These are phyloP conservation scores for Scaptomyza tumidula DNA, from an alignment of 2,888 invertebrate genomes.

Conservation along the genomic window DNA sequence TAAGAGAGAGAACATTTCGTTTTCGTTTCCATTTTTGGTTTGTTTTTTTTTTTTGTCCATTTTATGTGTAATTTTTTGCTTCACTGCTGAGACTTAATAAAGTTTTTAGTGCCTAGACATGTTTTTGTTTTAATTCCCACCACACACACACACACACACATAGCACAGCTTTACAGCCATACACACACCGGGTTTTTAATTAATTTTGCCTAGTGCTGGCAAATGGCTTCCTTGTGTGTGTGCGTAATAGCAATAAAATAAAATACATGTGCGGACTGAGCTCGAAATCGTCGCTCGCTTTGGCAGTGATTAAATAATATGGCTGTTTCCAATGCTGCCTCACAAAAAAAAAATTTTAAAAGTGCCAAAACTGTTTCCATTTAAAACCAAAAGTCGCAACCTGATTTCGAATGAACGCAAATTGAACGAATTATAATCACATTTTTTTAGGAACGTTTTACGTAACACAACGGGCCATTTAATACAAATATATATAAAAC, in stretches of 20 bases:
- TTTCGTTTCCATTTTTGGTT: slow-evolving; percentile 17
- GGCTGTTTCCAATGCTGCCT: slow-evolving; percentile 29
- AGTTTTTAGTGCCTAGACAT: slow-evolving; percentile 80
- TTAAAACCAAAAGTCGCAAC: slow-evolving; percentile 1
- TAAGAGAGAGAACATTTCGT: slow-evolving; percentile 16
- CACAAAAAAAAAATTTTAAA: slow-evolving; percentile 39
- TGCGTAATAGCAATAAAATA: slow-evolving; percentile 62
- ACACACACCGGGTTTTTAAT: slow-evolving; percentile 61
- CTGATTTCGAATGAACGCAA: background rate
- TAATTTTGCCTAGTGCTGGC: slow-evolving; percentile 68
- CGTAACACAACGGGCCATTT: slow-evolving; percentile 8
- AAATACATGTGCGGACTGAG: slow-evolving; percentile 53
- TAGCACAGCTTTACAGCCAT: slow-evolving; percentile 15
- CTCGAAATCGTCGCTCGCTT: slow-evolving; percentile 47
- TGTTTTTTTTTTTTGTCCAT: slow-evolving; percentile 54
- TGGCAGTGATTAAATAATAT: slow-evolving; percentile 73
- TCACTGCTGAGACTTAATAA: slow-evolving; percentile 70
- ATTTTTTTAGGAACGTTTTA: slow-evolving; percentile 19
- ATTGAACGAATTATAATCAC: slow-evolving; percentile 13
- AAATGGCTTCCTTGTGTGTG: slow-evolving; percentile 50
- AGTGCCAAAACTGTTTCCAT: slow-evolving; percentile 22
- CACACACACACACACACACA: slow-evolving; percentile 22
- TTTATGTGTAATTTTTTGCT: slow-evolving; percentile 71
- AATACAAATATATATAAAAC: slow-evolving; percentile 1
- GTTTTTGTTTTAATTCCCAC: slow-evolving; percentile 67